Evolutionary conservation across 2,113 vertebrate species (phyloP).

Genomic region (Leptocoma aspasia): DNA sequence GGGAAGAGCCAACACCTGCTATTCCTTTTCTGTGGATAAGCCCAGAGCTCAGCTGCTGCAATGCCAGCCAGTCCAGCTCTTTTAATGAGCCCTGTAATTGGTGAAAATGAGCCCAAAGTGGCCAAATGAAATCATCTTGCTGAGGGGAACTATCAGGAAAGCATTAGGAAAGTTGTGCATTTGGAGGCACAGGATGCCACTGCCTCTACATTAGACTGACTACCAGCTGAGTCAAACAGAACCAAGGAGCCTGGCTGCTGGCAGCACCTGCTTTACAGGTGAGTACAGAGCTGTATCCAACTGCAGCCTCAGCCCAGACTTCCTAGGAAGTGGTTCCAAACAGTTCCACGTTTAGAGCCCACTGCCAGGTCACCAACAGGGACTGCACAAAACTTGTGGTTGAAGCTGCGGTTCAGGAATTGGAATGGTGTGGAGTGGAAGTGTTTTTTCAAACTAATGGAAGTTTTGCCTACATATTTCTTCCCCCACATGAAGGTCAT

Average conservation of each 20-base stretch:
- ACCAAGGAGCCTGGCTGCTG: neutral
- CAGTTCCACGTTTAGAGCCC: neutral
- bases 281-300: neutral
- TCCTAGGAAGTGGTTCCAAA: neutral
- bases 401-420: neutral
- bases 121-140: neutral
- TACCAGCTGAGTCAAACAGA: neutral
- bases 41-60: neutral
- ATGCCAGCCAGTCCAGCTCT: neutral
- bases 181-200: neutral
- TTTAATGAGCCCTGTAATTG: neutral
- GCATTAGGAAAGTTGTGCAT: neutral
- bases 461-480: slow-evolving; percentile 66
- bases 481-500: slow-evolving; percentile 64
- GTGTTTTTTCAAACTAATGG: slow-evolving; percentile 62
- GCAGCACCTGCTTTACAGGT: neutral
- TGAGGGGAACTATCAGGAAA: neutral
- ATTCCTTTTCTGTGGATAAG: neutral
- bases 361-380: neutral
- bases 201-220: neutral
- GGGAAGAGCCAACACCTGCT: neutral
- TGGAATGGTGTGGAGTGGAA: neutral
- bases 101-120: neutral
- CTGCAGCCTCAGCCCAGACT: neutral
- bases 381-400: neutral